Evolutionary conservation across 2,113 vertebrate genomes (phyloP).

Genomic region (Serinus canaria): DNA sequence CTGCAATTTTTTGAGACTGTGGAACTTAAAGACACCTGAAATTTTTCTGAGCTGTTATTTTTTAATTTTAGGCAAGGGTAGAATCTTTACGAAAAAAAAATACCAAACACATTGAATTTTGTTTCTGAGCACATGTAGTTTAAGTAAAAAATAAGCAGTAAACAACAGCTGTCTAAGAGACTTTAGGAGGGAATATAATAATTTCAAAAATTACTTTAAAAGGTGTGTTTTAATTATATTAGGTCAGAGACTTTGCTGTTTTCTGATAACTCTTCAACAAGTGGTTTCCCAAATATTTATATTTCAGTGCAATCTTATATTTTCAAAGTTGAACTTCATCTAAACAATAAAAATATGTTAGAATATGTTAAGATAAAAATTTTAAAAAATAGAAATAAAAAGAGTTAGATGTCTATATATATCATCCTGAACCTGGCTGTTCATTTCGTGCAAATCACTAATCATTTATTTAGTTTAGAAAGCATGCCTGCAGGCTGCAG

Average conservation of each 20-base stretch:
- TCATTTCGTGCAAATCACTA: background rate
- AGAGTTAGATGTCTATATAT: background rate
- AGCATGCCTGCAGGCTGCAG: background rate
- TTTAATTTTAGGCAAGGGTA: background rate
- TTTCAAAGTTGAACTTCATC: background rate
- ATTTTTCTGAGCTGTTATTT: background rate
- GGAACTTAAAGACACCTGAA: background rate
- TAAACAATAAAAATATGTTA: background rate
- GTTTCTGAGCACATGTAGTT: background rate
- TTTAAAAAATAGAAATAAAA: background rate
- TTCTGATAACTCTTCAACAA: background rate
- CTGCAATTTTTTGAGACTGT: background rate
- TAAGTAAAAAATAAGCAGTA: background rate
- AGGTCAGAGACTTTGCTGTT: background rate
- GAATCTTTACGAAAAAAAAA: background rate
- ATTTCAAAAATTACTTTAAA: background rate
- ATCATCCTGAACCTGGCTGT: background rate
- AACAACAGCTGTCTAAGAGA: background rate
- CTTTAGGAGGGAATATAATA: background rate
- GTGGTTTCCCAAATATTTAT: background rate
- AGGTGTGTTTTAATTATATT: background rate
- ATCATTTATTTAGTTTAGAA: background rate
- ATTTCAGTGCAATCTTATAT: background rate
- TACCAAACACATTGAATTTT: accelerated
- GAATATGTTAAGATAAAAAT: background rate